Base-by-base conservation (phyloP, 2,797 vertebrate genomes). In the Onychomys torridus region DNA sequence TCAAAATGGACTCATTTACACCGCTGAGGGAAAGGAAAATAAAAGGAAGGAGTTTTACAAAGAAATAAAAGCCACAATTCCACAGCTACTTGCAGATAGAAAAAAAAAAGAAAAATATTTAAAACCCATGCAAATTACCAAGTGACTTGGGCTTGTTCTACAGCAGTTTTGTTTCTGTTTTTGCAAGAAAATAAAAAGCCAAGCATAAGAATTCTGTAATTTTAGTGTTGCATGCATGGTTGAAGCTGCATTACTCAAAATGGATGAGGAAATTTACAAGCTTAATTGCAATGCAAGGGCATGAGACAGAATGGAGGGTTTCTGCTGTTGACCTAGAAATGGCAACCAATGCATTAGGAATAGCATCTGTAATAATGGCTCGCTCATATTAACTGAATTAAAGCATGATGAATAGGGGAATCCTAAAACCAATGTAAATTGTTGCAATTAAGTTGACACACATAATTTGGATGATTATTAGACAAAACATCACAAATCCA, bases 401-500 rank as follows among this genome's bases (percentile, higher is more conserved):
- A 96, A 69, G 21, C 52, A 49, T 4, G 5, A 43, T 29, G 17
- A 73, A 9, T 73, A 27, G 57, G 92, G 25, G 12, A 90, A 92
- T 91, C 12, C 73, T 82, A 91, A 91, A 73, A 90, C 32, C 73
- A 25, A 55, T 37, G 65, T 88, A 71, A 93, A 37, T 71, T 57
- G 34, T 52, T 86, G 32, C 21, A 59, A 37, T 63, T 93, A 89
- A 67, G 19, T 92, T 75, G n/a, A 91, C 25, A 46, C n/a, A 65
- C 21, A 73, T 9, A 61, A 57, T 43, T 76, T 79, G 40, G 23
- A 49, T 49, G 49, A 82, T 83, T 67, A 71, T 65, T 46, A 89
- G 87, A 67, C 34, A 95, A 40, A 89, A 46, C 29, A 83, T 86
- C 67, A 87, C 69, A 71, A 91, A 93, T 89, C 25, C 87, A 57